Base-by-base conservation (phyloP, 2,888 invertebrate genomes). In the Protonemura montana region DNA sequence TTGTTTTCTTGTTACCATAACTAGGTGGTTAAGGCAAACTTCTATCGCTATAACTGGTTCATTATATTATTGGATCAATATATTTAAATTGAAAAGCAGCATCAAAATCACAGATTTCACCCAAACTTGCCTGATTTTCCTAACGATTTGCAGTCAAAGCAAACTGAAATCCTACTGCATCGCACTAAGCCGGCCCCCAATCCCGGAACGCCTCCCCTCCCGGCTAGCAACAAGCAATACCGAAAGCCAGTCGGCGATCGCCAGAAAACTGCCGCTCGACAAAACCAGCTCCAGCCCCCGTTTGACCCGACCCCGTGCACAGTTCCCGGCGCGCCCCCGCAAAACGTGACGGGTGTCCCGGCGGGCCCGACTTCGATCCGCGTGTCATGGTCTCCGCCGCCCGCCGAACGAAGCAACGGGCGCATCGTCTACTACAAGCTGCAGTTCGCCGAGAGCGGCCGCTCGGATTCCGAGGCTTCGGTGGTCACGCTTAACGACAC, bases 291-390 rank as follows among this genome's bases (percentile, higher is more conserved):
- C 16, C 59, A 2, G 59, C 59, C 59, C 41, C 59, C 16, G 13
- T 21, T 59, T 59, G 59, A 59, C 59, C 59, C 59, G 35, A 3
- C 59, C n/a, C 78, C 42, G 35, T 84, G 81, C 77, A 83, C 94
- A 99, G 99, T 98, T 93, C 99, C 99, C 91, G 97, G 97, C 92
- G 98, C 98, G 91, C 97, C 99, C 90, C 99, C 99, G 91, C 96
- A 95, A 94, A 97, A 98, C 93, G 97, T 99, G 92, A 95, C 95
- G 89, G 98, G 97, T 89, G 94, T 94, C 92, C 95, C 98, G 89
- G 94, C 95, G 91, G 97, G 97, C 92, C 97, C 98, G 89, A 97
- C 97, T 88, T 95, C 97, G 89, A 95, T 99, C 90, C 94, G 95
- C 90, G 96, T 99, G 90, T 94, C 94, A 90, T 99, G 99, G 99